Base-by-base conservation (phyloP, 2,113 vertebrate genomes). In the Campylorhamphus procurvoides region DNA sequence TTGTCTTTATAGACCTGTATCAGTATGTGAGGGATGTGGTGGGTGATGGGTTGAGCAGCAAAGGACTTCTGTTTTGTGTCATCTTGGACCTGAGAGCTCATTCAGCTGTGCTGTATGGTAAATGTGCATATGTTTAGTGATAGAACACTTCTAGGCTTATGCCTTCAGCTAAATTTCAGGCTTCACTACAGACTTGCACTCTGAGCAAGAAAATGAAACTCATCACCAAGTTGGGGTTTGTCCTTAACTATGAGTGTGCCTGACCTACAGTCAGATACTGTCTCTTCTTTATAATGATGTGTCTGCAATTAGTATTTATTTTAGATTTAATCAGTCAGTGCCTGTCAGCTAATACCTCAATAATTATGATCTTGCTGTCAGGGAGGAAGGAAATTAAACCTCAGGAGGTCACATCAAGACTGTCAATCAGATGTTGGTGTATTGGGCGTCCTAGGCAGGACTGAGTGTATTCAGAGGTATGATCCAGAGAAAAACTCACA, bases 321-420 rank as follows among this genome's bases (percentile, higher is more conserved):
- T 94, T 78, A 94, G 93, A 93, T 96, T 75, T 92, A 78, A 96
- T 94, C 94, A 75, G 73, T 56, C 52, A 53, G 62, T n/a, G n/a
- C 56, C 27, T 94, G 80, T 90, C 94, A 95, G 81, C 68, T 84
- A 56, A 74, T 92, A 78, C 49, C 67, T 93, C 85, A 90, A 52
- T 89, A 94, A 93, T 92, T 89, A 88, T 81, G 80, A 93, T 87
- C 56, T 62, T n/a, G 33, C 74, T 95, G 92, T 84, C 90, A 92
- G 18, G 29, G 28, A 81, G 62, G 78, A 93, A 90, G 76, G 85
- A 85, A 88, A 93, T 93, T 77, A 81, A 96, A 90, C n/a, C 60
- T 94, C 79, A 72, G 39, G 62, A 93, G 80, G 86, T 89, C 85
- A 90, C 80, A 64, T 86, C 88, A 77, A 86, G 82, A 76, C 35